phyloP scores from a whole-genome alignment of 2,888 invertebrate genomes.

The Yponomeuta cagnagella region DNA sequence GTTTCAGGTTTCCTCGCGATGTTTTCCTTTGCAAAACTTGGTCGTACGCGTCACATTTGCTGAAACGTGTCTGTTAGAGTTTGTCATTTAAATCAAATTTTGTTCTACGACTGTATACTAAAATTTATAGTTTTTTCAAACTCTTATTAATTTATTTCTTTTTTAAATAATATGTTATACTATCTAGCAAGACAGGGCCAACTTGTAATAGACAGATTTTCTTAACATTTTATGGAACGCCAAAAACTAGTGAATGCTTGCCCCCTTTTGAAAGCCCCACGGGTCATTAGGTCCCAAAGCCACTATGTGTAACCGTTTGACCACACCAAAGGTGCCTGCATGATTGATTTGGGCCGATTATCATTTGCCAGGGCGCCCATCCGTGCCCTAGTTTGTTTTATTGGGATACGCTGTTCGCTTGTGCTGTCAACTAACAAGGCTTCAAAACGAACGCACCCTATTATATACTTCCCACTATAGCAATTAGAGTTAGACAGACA shows the following conservation, averaged over 20 bases:
- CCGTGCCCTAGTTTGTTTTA: conserved; percentile 12
- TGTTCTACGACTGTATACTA: too few species aligned
- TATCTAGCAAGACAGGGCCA: too few species aligned
- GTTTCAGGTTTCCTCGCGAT: too few species aligned
- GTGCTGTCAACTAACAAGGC: neutral
- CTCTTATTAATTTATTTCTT: too few species aligned
- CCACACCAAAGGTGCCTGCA: conserved; percentile 11
- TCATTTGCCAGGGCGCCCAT: conserved; percentile 15
- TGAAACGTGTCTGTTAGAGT: too few species aligned
- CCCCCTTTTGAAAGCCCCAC: conserved; percentile 1
- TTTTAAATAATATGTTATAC: too few species aligned
- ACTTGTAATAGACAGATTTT: neutral
- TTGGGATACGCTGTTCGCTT: neutral
- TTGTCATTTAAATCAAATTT: too few species aligned
- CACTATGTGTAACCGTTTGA: conserved; percentile 1
- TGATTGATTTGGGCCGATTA: conserved; percentile 19
- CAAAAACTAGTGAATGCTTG: neutral
- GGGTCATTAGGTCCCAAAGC: conserved; percentile 16
- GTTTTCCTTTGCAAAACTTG: too few species aligned
- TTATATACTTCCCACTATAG: too few species aligned
- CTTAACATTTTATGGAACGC: neutral
- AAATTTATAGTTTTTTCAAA: too few species aligned
- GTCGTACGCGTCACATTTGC: too few species aligned
- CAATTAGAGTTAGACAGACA: too few species aligned
- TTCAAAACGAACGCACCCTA: neutral